A percentile compares a stretch with the other conserved stretches of the same genome.
These are phyloP conservation scores for Astatoreochromis straeleni DNA, from an alignment of 2,113 vertebrate species.

Conservation along the genomic window DNA sequence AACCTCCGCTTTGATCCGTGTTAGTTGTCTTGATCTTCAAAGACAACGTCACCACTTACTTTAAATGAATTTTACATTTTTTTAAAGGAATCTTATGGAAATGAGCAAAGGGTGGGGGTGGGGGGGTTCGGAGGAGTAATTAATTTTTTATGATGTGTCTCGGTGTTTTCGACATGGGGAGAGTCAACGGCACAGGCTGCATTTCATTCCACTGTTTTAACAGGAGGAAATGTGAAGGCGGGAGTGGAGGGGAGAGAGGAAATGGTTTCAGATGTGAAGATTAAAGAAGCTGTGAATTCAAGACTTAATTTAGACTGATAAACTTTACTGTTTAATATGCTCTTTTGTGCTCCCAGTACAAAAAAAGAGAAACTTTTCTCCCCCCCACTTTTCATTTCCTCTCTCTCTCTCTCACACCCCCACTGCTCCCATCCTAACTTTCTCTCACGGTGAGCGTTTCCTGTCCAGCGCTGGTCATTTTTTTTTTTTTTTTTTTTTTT, in stretches of 20 bases:
- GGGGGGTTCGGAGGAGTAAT: constrained; percentile 81
- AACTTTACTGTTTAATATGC: constrained; percentile 98
- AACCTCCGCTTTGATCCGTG: constrained; percentile 98
- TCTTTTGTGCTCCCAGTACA: constrained; percentile 92
- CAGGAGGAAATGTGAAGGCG: constrained; percentile 74
- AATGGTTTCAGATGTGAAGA: constrained; percentile 89
- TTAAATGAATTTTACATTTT: constrained; percentile 99
- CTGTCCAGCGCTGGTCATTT: constrained; percentile 23
- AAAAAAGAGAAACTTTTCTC: constrained; percentile 50
- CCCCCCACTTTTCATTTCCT: background rate
- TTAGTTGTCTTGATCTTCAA: constrained; percentile 99
- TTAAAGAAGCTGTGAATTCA: constrained; percentile 96
- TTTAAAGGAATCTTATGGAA: constrained; percentile 97
- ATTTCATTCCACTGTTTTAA: constrained; percentile 87
- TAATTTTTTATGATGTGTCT: constrained; percentile 99
- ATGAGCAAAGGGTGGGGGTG: constrained; percentile 75
- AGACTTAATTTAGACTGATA: constrained; percentile 97
- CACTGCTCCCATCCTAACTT: constrained; percentile 22
- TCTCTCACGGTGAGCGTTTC: constrained; percentile 52
- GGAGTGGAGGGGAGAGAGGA: constrained; percentile 39
- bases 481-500: background rate
- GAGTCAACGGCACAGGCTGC: constrained; percentile 85
- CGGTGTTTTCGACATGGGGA: constrained; percentile 77
- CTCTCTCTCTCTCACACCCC: background rate
- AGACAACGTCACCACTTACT: constrained; percentile 99